Evolutionary conservation across 2,888 invertebrate genomes (phyloP).

Genomic region (Melinopterus prodromus): DNA sequence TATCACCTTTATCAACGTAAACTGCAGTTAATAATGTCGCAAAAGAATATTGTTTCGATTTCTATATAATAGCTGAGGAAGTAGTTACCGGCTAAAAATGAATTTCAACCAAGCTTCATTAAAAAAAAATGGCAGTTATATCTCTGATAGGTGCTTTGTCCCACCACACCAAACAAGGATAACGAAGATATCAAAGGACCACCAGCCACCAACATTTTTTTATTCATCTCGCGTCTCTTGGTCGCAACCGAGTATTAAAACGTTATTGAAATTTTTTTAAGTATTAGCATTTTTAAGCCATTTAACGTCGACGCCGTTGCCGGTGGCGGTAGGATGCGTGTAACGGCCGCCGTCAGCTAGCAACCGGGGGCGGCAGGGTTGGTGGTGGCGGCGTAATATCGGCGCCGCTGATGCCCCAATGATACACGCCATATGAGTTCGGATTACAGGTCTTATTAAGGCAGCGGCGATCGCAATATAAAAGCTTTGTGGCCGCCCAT

Average conservation of each 20-base stretch:
- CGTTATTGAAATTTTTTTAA: constrained; percentile 40
- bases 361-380: constrained; percentile 37
- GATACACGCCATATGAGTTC: constrained; percentile 56
- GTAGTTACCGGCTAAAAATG: not conserved
- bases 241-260: constrained; percentile 30
- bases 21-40: too few relatives aligned
- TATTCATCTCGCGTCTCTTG: not conserved
- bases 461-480: constrained; percentile 59
- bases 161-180: not conserved
- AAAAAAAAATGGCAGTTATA: not conserved
- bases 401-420: constrained; percentile 52
- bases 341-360: constrained; percentile 38
- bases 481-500: constrained; percentile 62
- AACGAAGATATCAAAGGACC: constrained; percentile 25
- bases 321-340: constrained; percentile 21
- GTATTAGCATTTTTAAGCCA: constrained; percentile 41
- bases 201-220: not conserved
- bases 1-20: too few relatives aligned
- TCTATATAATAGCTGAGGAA: too few relatives aligned
- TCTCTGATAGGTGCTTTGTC: not conserved
- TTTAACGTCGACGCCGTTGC: constrained; percentile 32
- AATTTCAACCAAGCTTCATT: not conserved
- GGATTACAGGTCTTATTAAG: constrained; percentile 62
- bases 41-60: too few relatives aligned
- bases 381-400: constrained; percentile 44